Evolutionary conservation across 2,797 vertebrate genomes (phyloP).

Genomic region (Sebastes iracundus): DNA sequence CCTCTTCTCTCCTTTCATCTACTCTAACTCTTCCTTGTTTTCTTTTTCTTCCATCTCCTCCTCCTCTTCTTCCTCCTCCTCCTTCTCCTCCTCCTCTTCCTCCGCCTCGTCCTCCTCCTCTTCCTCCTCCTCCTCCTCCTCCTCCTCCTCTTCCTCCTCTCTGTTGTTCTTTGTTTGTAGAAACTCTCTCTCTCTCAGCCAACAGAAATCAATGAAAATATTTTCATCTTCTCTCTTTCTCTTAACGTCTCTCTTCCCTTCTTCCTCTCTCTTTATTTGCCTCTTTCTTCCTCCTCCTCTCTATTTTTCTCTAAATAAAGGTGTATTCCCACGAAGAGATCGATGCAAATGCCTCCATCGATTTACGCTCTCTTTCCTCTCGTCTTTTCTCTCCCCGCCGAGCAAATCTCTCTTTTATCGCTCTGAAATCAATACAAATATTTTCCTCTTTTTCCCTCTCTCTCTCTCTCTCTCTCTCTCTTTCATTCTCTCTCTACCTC

Average conservation of each 20-base stretch:
- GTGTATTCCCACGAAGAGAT: slow-evolving; percentile 48
- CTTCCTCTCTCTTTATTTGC: no score
- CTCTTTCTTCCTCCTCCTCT: not conserved
- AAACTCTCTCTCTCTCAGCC: not conserved
- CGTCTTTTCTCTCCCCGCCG: slow-evolving; percentile 4
- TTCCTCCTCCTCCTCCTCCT: not conserved
- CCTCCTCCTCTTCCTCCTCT: not conserved
- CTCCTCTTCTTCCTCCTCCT: not conserved
- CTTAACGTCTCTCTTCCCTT: not conserved
- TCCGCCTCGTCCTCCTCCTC: not conserved
- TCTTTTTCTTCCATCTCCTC: not conserved
- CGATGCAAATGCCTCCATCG: slow-evolving; percentile 46
- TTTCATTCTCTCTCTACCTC: not conserved
- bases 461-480: not conserved
- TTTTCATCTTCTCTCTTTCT: slow-evolving; percentile 38
- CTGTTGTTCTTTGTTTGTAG: slow-evolving; percentile 31
- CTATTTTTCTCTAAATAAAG: slow-evolving; percentile 45
- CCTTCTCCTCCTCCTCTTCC: no score
- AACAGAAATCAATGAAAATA: slow-evolving; percentile 55
- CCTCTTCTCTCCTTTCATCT: no score
- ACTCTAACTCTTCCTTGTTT: no score
- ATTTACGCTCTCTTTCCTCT: slow-evolving; percentile 16
- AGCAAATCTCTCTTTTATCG: slow-evolving; percentile 36
- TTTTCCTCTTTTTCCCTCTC: slow-evolving; percentile 29
- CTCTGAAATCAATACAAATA: slow-evolving; percentile 63